Evolutionary conservation across 2,113 vertebrate species (phyloP).

Genomic region (Peromyscus californicus): DNA sequence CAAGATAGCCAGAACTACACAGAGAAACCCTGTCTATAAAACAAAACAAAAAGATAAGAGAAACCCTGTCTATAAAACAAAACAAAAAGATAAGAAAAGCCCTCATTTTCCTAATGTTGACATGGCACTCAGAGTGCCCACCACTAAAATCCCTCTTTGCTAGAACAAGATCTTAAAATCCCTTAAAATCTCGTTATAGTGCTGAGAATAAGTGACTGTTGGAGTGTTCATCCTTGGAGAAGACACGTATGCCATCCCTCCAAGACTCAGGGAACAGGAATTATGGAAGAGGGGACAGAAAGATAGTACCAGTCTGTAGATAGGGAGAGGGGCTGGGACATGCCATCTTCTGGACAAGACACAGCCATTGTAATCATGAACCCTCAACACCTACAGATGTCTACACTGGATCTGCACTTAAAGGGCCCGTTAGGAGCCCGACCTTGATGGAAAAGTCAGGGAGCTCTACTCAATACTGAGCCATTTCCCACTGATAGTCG

Average conservation of each 20-base stretch:
- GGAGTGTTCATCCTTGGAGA: not conserved
- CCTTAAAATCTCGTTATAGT: not conserved
- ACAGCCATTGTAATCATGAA: too few relatives aligned
- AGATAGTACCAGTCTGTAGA: not conserved
- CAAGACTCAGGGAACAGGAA: too few relatives aligned
- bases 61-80: not conserved
- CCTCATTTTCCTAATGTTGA: constrained; percentile 9
- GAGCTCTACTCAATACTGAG: not conserved
- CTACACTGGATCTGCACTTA: not conserved
- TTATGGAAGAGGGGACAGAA: not conserved
- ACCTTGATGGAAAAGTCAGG: not conserved
- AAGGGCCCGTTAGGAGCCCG: not conserved
- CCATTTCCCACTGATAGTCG: not conserved
- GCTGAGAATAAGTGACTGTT: not conserved
- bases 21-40: not conserved
- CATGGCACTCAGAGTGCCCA: not conserved
- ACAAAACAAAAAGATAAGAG: not conserved
- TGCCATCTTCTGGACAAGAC: not conserved
- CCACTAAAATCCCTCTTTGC: constrained; percentile 11
- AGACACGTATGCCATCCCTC: not conserved
- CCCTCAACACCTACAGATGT: not conserved
- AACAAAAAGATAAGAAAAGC: not conserved
- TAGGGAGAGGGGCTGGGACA: not conserved
- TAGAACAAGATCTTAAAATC: constrained; percentile 50
- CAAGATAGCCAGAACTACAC: not conserved